Percentiles rank a stretch among this genome's conserved stretches.
Conservation (phyloP, 2,113 vertebrate species). For the Strix uralensis region DNA sequence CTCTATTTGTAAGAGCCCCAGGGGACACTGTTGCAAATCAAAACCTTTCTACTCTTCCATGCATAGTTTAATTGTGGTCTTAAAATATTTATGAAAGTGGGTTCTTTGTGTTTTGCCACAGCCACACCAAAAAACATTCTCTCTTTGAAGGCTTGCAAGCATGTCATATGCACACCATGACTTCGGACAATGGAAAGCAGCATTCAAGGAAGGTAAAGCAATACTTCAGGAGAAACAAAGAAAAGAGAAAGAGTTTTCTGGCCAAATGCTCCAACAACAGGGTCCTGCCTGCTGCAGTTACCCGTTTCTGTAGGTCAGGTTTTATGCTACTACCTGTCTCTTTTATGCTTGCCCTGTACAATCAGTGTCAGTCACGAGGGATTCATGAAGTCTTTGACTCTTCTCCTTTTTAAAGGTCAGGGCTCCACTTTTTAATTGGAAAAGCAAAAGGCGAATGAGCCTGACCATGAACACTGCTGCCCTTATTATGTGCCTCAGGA, state of each 20-base stretch:
- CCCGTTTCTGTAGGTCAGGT: conserved; percentile 11
- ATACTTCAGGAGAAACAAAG: background rate
- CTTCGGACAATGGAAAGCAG: background rate
- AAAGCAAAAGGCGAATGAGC: conserved; percentile 23
- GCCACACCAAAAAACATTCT: background rate
- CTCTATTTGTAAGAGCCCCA: background rate
- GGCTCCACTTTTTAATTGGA: conserved; percentile 49
- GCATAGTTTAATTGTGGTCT: background rate
- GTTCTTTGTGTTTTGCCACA: background rate
- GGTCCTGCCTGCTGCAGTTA: background rate
- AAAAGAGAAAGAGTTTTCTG: background rate
- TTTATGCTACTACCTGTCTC: conserved; percentile 49
- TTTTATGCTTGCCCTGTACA: conserved; percentile 53
- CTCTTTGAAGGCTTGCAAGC: background rate
- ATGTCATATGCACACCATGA: background rate
- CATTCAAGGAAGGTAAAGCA: background rate
- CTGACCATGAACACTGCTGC: background rate
- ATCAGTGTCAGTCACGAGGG: background rate
- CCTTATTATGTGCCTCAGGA: background rate
- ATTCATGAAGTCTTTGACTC: conserved; percentile 49
- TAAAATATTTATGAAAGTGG: background rate
- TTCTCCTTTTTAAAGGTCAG: conserved; percentile 53
- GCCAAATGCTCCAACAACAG: background rate
- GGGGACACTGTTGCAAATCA: background rate
- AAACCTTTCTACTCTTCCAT: background rate